Evolutionary conservation across 1,140 invertebrate genomes (phyloP).

Genomic region (Colletes gigas): DNA sequence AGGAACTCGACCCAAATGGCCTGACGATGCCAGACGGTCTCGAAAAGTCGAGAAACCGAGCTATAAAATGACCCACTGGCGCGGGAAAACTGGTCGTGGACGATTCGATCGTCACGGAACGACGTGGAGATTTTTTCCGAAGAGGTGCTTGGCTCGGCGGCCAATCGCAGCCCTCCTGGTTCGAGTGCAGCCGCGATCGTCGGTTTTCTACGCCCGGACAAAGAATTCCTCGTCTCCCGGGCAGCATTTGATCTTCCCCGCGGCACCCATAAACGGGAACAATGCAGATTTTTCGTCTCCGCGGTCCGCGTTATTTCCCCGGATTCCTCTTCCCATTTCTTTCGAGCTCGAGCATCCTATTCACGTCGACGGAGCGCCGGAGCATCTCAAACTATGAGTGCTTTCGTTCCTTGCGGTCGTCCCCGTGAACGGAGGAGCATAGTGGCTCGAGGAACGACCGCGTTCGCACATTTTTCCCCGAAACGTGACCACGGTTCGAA

Average conservation of each 20-base stretch:
- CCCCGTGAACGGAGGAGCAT: no score
- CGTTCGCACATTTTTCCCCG: neutral
- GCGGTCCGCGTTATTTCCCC: neutral
- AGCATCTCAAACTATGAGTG: no score
- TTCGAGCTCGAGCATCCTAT: no score
- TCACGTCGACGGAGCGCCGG: no score
- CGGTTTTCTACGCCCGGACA: conserved; percentile 12
- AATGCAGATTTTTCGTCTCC: neutral
- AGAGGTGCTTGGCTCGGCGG: neutral
- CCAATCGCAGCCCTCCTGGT: conserved; percentile 21
- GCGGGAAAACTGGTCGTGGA: conserved; percentile 27
- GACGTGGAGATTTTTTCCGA: neutral
- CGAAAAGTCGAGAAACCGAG: neutral
- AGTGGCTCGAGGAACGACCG: no score
- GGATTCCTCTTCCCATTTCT: neutral
- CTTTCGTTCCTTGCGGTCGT: no score
- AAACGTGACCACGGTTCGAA: no score
- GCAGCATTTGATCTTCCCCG: neutral
- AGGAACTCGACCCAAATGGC: no score
- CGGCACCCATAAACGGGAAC: conserved; percentile 3
- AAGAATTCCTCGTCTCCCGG: conserved; percentile 1
- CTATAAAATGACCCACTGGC: neutral
- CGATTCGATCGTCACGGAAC: conserved; percentile 21
- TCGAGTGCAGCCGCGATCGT: conserved; percentile 12
- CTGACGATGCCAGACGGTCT: neutral